These are phyloP conservation scores for Crotalus tigris DNA, from an alignment of 2,113 vertebrate species.

Conservation along the genomic window DNA sequence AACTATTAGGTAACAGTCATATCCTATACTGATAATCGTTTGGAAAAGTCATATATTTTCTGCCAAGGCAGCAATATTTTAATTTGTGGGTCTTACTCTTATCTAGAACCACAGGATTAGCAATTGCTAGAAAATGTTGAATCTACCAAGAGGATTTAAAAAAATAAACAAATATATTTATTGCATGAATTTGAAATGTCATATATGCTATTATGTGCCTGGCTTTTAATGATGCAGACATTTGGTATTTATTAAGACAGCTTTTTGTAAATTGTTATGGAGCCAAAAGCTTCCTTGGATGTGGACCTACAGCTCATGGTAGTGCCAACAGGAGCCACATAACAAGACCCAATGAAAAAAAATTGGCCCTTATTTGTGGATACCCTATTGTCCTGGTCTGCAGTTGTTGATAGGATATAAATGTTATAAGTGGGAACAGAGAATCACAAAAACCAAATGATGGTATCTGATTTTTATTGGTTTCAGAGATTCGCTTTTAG, in stretches of 20 bases:
- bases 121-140: background rate
- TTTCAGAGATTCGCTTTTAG: conserved; percentile 24
- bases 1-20: background rate
- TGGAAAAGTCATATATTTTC: background rate
- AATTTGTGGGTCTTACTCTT: background rate
- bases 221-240: conserved; percentile 36
- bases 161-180: conserved; percentile 9
- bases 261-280: conserved; percentile 36
- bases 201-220: conserved; percentile 8
- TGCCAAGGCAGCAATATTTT: background rate
- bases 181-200: conserved; percentile 18
- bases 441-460: conserved; percentile 33
- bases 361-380: conserved; percentile 27
- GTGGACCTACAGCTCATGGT: background rate
- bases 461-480: conserved; percentile 34
- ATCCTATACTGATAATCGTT: background rate
- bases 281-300: conserved; percentile 13
- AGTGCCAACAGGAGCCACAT: background rate
- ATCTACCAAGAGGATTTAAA: background rate
- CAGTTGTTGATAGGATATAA: background rate
- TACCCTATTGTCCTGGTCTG: background rate
- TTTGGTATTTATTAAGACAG: conserved; percentile 34
- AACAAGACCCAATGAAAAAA: background rate
- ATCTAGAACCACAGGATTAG: background rate
- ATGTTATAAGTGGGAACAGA: conserved; percentile 18